Conservation (phyloP, 2,797 vertebrate species). For the Staurois parvus region DNA sequence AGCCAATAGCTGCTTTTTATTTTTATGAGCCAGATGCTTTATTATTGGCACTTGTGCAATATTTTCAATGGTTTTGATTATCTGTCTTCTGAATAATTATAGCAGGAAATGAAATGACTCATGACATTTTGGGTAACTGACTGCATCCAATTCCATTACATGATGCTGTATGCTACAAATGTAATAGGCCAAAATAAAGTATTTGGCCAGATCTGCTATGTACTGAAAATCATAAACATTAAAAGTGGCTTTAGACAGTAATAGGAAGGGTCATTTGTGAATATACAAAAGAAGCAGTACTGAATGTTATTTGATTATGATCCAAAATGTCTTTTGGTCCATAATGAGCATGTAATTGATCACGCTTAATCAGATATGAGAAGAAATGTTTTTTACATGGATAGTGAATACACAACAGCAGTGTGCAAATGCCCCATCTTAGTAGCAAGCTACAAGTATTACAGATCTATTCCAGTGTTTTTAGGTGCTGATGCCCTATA, state of each 20-base stretch:
- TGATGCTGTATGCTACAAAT: constrained; percentile 16
- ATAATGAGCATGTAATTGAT: background rate
- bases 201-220: background rate
- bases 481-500: too few species aligned
- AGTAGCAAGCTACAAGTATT: too few species aligned
- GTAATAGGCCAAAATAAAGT: constrained; percentile 8
- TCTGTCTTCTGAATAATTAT: constrained; percentile 48
- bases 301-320: background rate
- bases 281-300: background rate
- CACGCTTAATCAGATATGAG: background rate
- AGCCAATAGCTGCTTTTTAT: constrained; percentile 46
- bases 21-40: constrained; percentile 53
- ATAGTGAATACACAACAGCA: background rate
- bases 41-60: constrained; percentile 31
- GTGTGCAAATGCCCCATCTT: too few species aligned
- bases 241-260: background rate
- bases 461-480: background rate
- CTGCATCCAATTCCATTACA: constrained; percentile 5
- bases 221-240: background rate
- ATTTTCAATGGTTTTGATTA: constrained; percentile 50
- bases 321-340: background rate
- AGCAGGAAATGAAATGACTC: constrained; percentile 50
- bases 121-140: constrained; percentile 43
- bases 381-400: background rate
- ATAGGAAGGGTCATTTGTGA: background rate